A percentile compares a stretch with the other conserved stretches of the same genome.
Evolutionary conservation across 1,140 invertebrate species (phyloP).

Genomic region (Choristoneura fumiferana): DNA sequence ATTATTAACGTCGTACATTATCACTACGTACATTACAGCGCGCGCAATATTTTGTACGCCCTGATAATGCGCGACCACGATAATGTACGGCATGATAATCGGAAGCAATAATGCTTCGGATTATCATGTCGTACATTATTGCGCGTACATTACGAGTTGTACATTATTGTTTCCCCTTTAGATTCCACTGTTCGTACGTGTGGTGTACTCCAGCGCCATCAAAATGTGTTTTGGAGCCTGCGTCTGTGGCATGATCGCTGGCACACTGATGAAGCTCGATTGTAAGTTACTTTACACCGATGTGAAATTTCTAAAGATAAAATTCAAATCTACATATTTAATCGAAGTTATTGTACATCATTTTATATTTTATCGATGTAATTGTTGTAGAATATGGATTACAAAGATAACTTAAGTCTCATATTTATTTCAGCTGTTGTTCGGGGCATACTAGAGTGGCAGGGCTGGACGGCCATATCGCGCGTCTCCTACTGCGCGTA

Average conservation of each 20-base stretch:
- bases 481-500: slow-evolving; percentile 34
- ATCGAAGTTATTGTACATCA: neutral
- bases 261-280: slow-evolving; percentile 34
- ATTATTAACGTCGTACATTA: too few relatives aligned
- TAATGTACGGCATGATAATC: too few relatives aligned
- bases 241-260: slow-evolving; percentile 23
- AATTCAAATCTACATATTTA: too few relatives aligned
- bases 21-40: too few relatives aligned
- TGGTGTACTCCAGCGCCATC: slow-evolving; percentile 20
- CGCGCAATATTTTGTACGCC: too few relatives aligned
- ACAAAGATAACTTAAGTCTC: neutral
- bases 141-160: too few relatives aligned
- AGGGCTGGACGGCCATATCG: slow-evolving; percentile 29
- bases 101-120: too few relatives aligned
- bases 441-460: slow-evolving; percentile 34
- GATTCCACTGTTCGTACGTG: neutral
- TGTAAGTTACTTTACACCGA: slow-evolving; percentile 25
- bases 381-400: neutral
- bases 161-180: too few relatives aligned
- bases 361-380: neutral
- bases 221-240: slow-evolving; percentile 28
- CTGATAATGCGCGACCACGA: too few relatives aligned
- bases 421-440: slow-evolving; percentile 23
- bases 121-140: too few relatives aligned
- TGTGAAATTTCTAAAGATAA: too few relatives aligned